These are phyloP conservation scores for Noctua janthina DNA, from an alignment of 2,888 invertebrate genomes.

Conservation along the genomic window DNA sequence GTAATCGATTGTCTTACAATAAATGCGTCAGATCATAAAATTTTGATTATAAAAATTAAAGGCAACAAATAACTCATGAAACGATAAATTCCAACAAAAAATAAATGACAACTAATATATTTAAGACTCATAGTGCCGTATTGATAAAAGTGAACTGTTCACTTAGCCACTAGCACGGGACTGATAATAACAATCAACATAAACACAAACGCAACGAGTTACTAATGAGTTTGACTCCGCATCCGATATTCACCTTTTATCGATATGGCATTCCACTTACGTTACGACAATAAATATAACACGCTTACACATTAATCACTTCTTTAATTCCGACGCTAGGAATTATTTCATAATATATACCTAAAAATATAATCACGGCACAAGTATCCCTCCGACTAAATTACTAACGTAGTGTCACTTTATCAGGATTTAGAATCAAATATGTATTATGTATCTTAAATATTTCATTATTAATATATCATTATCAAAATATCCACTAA, in stretches of 20 bases:
- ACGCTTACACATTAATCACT: slow-evolving; percentile 91
- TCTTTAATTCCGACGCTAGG: slow-evolving; percentile 91
- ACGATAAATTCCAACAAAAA: slow-evolving; percentile 90
- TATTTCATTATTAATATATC: slow-evolving; percentile 91
- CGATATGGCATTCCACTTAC: slow-evolving; percentile 91
- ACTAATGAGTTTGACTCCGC: slow-evolving; percentile 89
- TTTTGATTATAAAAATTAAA: slow-evolving; percentile 89
- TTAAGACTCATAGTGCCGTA: slow-evolving; percentile 89
- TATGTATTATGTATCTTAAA: slow-evolving; percentile 91
- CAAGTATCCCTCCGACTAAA: slow-evolving; percentile 91
- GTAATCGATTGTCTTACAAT: slow-evolving; percentile 91
- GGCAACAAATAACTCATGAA: slow-evolving; percentile 89
- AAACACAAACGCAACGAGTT: slow-evolving; percentile 85
- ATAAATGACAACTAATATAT: slow-evolving; percentile 88
- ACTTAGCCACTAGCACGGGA: slow-evolving; percentile 78
- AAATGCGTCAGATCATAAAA: slow-evolving; percentile 91
- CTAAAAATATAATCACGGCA: slow-evolving; percentile 91
- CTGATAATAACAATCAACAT: slow-evolving; percentile 83
- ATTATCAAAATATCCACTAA: slow-evolving; percentile 91
- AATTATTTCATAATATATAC: slow-evolving; percentile 91
- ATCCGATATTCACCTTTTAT: slow-evolving; percentile 90
- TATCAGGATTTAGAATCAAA: slow-evolving; percentile 91
- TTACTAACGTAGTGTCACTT: slow-evolving; percentile 91
- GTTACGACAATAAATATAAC: slow-evolving; percentile 91
- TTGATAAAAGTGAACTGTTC: slow-evolving; percentile 89